Conservation (phyloP, 1,140 invertebrate genomes). For the Cydia amplana region DNA sequence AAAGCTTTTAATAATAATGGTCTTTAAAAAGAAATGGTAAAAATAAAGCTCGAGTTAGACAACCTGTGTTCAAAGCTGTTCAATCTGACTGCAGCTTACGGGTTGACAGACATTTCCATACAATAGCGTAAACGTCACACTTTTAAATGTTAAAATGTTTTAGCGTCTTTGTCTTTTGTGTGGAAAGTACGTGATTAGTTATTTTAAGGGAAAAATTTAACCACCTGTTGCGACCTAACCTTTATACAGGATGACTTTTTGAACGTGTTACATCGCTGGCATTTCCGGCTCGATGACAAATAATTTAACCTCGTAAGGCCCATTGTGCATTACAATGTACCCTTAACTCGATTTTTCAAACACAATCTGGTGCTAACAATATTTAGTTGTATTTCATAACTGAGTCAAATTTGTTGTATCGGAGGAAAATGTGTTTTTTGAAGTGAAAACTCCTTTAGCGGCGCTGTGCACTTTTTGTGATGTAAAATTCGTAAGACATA, state of each 20-base stretch:
- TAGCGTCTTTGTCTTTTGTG: conserved; percentile 8
- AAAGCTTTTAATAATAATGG: too few relatives aligned
- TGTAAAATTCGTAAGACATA: too few relatives aligned
- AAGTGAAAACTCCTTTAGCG: too few relatives aligned
- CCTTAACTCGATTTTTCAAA: too few relatives aligned
- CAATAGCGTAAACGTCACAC: neutral
- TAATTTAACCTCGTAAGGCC: too few relatives aligned
- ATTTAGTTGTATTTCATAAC: too few relatives aligned
- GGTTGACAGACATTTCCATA: neutral
- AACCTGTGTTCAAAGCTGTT: neutral
- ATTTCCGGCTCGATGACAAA: neutral
- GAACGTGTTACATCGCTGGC: neutral
- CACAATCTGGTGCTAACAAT: too few relatives aligned
- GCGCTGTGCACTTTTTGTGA: too few relatives aligned
- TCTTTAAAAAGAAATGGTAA: neutral
- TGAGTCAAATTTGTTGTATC: too few relatives aligned
- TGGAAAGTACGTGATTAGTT: conserved; percentile 12
- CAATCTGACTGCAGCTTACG: neutral
- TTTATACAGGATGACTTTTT: conserved; percentile 5
- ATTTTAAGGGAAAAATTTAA: neutral
- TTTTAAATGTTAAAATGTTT: neutral
- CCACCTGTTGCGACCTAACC: conserved; percentile 12
- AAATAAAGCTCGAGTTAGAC: neutral
- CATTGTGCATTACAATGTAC: too few relatives aligned
- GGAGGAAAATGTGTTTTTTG: too few relatives aligned